Percentiles rank a stretch among this genome's conserved stretches.
Conservation (phyloP, 2,888 invertebrate genomes). For the Meganola albula region DNA sequence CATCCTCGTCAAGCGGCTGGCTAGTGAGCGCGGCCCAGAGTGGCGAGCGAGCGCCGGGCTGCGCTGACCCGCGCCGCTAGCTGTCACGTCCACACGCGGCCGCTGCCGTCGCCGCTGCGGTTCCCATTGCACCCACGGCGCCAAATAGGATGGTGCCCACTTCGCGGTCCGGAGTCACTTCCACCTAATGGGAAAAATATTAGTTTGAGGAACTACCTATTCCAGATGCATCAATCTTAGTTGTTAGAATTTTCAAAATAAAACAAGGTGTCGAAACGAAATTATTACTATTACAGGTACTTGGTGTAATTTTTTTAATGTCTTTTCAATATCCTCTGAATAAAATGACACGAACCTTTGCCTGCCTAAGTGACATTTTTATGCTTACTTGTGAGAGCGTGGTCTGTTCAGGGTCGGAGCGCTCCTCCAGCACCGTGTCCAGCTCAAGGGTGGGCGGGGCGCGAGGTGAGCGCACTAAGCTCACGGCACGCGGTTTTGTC, state of each 20-base stretch:
- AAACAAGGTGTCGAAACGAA: too few relatives aligned
- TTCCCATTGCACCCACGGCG: slow-evolving; percentile 46
- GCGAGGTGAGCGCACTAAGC: slow-evolving; percentile 79
- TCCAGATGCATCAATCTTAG: too few relatives aligned
- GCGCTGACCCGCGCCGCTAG: slow-evolving; percentile 73
- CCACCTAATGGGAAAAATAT: too few relatives aligned
- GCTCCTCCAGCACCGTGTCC: slow-evolving; percentile 90
- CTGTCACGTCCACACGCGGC: slow-evolving; percentile 73
- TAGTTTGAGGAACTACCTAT: too few relatives aligned
- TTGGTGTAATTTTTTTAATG: too few relatives aligned
- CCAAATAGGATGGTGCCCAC: slow-evolving; percentile 61
- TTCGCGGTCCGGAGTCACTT: slow-evolving; percentile 71
- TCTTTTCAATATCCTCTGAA: too few relatives aligned
- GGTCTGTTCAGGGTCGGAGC: slow-evolving; percentile 87
- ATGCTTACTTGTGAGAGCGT: slow-evolving; percentile 62
- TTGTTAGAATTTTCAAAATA: too few relatives aligned
- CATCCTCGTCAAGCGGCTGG: slow-evolving; percentile 73
- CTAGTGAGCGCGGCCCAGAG: slow-evolving; percentile 90
- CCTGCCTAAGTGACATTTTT: background rate
- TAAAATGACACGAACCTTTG: too few relatives aligned
- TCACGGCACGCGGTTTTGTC: slow-evolving; percentile 53
- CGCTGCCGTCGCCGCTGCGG: slow-evolving; percentile 58
- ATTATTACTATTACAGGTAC: too few relatives aligned
- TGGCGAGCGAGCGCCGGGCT: slow-evolving; percentile 79
- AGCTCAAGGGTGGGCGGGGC: slow-evolving; percentile 88